Base-by-base conservation (phyloP, 2,888 invertebrate genomes). In the Gymnoscelis rufifasciata region DNA sequence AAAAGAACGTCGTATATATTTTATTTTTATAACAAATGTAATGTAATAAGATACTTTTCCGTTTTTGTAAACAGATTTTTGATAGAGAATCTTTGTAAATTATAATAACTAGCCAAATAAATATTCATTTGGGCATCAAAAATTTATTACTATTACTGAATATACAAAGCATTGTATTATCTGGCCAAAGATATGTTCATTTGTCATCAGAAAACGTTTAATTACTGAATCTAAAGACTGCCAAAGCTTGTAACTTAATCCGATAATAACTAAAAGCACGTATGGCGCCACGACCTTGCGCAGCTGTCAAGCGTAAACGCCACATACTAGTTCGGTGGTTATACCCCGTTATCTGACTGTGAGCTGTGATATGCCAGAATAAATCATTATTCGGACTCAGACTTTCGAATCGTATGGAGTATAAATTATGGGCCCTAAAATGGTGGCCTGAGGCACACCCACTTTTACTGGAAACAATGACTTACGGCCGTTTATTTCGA, bases 241-340 rank as follows among this genome's bases (percentile, higher is more conserved):
- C 51, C 10, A 3, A 11, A 39, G 47, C 57, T 52, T 33, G 26
- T 56, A 28, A 36, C 60, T 66, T 62, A 35, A 8, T 39, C 66
- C 65, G 49, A 31, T 30, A 41, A 54, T 51, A 68, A 64, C 58
- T 52, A 49, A 62, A 67, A 62, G 71, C 74, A 75, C 67, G 74
- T 72, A 67, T 74, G 76, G 75, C 69, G 64, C 44, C 44, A 54
- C 58, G 74, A 73, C 72, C 71, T 73, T 74, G 71, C 59, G 51
- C 36, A 39, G 47, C 43, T 51, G 58, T 60, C 56, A 64, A 64
- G 64, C 59, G 65, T 64, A 57, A 56, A 61, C 57, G 59, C 55
- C 54, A 59, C 55, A 54, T 52, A 58, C 50, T 47, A 49, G 47
- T 43, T 26, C 38, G 42, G 26, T 39, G 47, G 35, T 43, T 49